These are phyloP conservation scores for Pectinophora gossypiella DNA, from an alignment of 1,140 invertebrate genomes.

Conservation along the genomic window DNA sequence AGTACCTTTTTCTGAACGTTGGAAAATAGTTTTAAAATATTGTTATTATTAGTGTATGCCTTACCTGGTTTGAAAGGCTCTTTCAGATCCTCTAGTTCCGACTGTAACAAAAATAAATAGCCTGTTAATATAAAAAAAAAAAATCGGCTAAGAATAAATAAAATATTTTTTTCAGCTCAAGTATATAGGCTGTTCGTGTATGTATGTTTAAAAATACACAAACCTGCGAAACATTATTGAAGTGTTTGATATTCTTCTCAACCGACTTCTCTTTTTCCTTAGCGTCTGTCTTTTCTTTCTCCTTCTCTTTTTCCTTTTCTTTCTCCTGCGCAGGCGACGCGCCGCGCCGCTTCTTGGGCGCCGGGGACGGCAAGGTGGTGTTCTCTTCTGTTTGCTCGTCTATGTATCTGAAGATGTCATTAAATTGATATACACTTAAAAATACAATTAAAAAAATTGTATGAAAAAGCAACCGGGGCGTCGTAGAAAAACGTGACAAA, in stretches of 20 bases:
- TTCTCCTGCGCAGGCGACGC: constrained; percentile 42
- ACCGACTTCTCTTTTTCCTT: constrained; percentile 14
- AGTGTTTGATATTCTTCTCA: constrained; percentile 40
- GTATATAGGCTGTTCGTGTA: no score
- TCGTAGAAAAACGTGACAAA: no score
- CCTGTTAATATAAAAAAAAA: no score
- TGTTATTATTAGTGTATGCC: no score
- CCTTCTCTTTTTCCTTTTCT: constrained; percentile 30
- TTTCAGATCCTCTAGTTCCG: constrained; percentile 55
- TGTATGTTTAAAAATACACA: no score
- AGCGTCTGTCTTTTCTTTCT: constrained; percentile 26
- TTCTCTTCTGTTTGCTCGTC: constrained; percentile 65
- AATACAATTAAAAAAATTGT: no score
- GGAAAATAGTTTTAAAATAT: not conserved
- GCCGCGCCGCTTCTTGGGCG: constrained; percentile 45
- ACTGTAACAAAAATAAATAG: constrained; percentile 42
- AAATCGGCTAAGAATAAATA: no score
- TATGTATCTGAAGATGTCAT: constrained; percentile 62
- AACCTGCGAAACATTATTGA: constrained; percentile 52
- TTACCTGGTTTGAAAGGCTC: constrained; percentile 57
- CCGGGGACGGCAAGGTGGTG: constrained; percentile 37
- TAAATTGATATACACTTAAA: not conserved
- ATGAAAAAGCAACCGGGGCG: no score
- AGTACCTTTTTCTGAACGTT: not conserved
- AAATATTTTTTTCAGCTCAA: no score